Conservation (phyloP, 2,888 invertebrate genomes). For the Heliconius hortense region DNA sequence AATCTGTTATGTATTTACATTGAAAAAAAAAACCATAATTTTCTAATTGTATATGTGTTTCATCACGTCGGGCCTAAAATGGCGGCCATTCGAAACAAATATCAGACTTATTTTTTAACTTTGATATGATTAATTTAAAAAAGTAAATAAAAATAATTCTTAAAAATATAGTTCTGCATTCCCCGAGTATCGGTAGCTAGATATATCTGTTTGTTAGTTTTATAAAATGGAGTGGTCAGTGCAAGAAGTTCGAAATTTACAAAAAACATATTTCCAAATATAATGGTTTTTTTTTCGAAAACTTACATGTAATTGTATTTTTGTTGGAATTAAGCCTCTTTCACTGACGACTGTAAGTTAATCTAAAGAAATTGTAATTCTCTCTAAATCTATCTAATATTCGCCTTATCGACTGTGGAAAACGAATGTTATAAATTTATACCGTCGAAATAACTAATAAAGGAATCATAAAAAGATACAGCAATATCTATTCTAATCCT, state of each 20-base stretch:
- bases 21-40: background rate
- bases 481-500: background rate
- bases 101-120: background rate
- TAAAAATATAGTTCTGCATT: conserved; percentile 33
- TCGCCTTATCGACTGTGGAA: conserved; percentile 38
- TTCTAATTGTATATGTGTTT: background rate
- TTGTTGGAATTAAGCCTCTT: background rate
- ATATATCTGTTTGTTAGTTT: conserved; percentile 31
- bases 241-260: background rate
- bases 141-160: background rate
- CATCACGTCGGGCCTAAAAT: conserved; percentile 16
- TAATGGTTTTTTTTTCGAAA: background rate
- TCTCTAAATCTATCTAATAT: conserved; percentile 30
- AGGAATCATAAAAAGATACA: background rate
- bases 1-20: background rate
- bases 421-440: conserved; percentile 13
- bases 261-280: background rate
- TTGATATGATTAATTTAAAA: background rate
- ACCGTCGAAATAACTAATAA: conserved; percentile 14
- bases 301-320: background rate
- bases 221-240: conserved; percentile 17
- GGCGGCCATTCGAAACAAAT: conserved; percentile 8
- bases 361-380: conserved; percentile 21
- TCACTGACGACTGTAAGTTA: background rate
- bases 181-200: conserved; percentile 33